These are phyloP conservation scores for Chromis chromis DNA, from an alignment of 2,797 vertebrate species.

Conservation along the genomic window DNA sequence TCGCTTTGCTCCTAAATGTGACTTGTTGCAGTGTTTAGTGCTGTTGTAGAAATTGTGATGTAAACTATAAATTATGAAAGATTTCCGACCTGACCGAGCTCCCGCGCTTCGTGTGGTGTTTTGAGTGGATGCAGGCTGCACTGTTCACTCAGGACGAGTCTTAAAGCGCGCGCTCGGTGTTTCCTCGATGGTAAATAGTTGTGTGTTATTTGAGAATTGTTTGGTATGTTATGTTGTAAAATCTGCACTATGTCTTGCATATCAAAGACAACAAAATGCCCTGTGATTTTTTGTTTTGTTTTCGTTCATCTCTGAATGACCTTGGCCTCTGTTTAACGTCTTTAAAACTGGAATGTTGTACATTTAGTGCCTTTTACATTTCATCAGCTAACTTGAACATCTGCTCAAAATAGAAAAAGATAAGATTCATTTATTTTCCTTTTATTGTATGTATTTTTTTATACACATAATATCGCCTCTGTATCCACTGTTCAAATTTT, in stretches of 20 bases:
- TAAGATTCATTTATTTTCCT: conserved; percentile 82
- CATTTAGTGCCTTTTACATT: conserved; percentile 89
- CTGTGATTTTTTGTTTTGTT: conserved; percentile 63
- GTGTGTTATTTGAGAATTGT: conserved; percentile 74
- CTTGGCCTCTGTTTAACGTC: conserved; percentile 70
- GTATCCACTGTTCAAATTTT: conserved; percentile 86
- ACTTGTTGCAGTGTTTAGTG: conserved; percentile 64
- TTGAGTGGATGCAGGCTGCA: conserved; percentile 24
- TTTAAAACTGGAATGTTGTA: conserved; percentile 88
- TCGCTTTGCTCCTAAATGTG: conserved; percentile 56
- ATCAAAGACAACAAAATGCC: conserved; percentile 74
- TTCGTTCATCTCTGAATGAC: conserved; percentile 63
- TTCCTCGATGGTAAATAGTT: conserved; percentile 71
- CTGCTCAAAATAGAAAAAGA: conserved; percentile 76
- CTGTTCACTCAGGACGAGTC: conserved; percentile 44
- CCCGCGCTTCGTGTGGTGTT: conserved; percentile 14
- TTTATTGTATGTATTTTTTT: conserved; percentile 83
- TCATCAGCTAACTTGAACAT: conserved; percentile 84
- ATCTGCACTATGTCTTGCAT: conserved; percentile 81
- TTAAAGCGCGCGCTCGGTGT: conserved; percentile 56
- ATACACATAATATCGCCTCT: conserved; percentile 83
- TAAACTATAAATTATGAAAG: conserved; percentile 77
- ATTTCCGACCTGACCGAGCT: conserved; percentile 36
- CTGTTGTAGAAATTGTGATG: conserved; percentile 77
- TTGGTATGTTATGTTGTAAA: conserved; percentile 77